A percentile compares a stretch with the other conserved stretches of the same genome.
phyloP scores from a whole-genome alignment of 2,888 invertebrate species.

The Reticulitermes lucifugus region DNA sequence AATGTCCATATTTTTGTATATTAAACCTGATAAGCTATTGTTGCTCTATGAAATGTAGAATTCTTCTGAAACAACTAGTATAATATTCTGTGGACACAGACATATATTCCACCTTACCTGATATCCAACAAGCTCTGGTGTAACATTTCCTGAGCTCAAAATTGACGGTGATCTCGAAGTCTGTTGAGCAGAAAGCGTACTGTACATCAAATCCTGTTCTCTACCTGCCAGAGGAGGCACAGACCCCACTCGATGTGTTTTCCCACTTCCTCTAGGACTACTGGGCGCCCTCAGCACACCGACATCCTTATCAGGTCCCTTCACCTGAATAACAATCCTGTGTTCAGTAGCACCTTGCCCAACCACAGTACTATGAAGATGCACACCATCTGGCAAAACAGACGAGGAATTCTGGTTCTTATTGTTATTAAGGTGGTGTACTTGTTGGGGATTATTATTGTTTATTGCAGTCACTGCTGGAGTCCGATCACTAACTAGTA shows the following conservation, averaged over 20 bases:
- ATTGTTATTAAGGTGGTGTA: slow-evolving; percentile 37
- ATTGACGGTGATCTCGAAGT: slow-evolving; percentile 45
- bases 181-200: slow-evolving; percentile 32
- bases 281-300: slow-evolving; percentile 35
- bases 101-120: slow-evolving; percentile 63
- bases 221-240: slow-evolving; percentile 36
- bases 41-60: no score
- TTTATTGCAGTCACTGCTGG: slow-evolving; percentile 38
- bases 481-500: slow-evolving; percentile 73
- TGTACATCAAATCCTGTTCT: slow-evolving; percentile 32
- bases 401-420: slow-evolving; percentile 42
- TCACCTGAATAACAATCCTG: slow-evolving; percentile 86
- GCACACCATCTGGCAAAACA: slow-evolving; percentile 12
- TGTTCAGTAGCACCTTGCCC: slow-evolving; percentile 70
- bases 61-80: no score
- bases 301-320: slow-evolving; percentile 60
- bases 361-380: slow-evolving; percentile 20
- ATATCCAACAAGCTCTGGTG: slow-evolving; percentile 71
- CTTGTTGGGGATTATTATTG: slow-evolving; percentile 33
- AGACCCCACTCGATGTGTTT: slow-evolving; percentile 15
- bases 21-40: no score
- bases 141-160: slow-evolving; percentile 56
- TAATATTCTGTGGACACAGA: no score
- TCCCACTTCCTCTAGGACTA: slow-evolving; percentile 39
- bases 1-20: no score